Evolutionary conservation across 2,797 vertebrate species (phyloP).

Genomic region (Carapus acus): DNA sequence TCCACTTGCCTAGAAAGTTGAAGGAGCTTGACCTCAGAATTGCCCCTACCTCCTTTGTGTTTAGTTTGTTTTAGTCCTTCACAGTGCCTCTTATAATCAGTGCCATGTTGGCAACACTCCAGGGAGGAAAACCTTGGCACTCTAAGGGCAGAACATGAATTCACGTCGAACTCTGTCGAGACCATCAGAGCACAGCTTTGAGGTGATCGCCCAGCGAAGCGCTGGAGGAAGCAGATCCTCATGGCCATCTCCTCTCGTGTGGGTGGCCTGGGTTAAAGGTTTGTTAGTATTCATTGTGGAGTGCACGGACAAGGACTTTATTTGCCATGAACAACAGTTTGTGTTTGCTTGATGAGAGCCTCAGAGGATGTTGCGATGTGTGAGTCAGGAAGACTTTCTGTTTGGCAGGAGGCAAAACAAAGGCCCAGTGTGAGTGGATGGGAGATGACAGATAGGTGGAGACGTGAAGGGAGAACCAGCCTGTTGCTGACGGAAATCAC

Average conservation of each 20-base stretch:
- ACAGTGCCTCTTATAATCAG: constrained; percentile 20
- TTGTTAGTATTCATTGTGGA: constrained; percentile 39
- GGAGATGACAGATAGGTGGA: constrained; percentile 51
- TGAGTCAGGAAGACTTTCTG: constrained; percentile 57
- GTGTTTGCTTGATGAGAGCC: constrained; percentile 15
- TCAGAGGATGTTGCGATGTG: constrained; percentile 35
- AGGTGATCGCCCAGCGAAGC: constrained; percentile 44
- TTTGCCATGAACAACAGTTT: constrained; percentile 50
- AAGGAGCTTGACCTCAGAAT: constrained; percentile 3
- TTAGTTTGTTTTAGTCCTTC: constrained; percentile 6
- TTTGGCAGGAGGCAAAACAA: constrained; percentile 58
- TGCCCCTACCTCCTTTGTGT: constrained; percentile 12
- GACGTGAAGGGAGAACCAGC: constrained; percentile 33
- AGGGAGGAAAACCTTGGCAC: background rate
- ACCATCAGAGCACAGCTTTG: constrained; percentile 50
- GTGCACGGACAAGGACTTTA: constrained; percentile 32
- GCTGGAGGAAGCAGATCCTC: constrained; percentile 38
- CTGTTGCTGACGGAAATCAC: constrained; percentile 49
- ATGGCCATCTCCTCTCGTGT: constrained; percentile 51
- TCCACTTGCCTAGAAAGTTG: too few relatives aligned
- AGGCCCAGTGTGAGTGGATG: constrained; percentile 43
- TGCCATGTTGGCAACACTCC: background rate
- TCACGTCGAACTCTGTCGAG: constrained; percentile 47
- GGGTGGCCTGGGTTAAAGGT: constrained; percentile 39
- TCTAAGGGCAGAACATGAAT: constrained; percentile 20